Evolutionary conservation across 1,140 invertebrate genomes (phyloP).

Genomic region (Dendrolimus kikuchii): DNA sequence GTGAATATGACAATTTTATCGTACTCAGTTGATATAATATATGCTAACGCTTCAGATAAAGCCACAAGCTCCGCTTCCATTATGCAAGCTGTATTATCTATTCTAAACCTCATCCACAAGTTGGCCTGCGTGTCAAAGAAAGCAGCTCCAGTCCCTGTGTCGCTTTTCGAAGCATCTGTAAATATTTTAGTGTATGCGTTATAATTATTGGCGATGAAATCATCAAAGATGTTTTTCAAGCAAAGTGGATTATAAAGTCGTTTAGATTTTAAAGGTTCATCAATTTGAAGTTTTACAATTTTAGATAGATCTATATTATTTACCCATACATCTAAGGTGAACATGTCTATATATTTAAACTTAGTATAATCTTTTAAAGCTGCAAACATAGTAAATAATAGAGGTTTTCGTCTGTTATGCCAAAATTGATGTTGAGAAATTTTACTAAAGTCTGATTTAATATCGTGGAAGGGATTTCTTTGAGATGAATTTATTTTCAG

Average conservation of each 20-base stretch:
- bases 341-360: conserved; percentile 3
- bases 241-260: not conserved
- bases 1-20: conserved; percentile 19
- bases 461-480: not conserved
- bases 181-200: conserved; percentile 2
- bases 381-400: not conserved
- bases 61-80: conserved; percentile 6
- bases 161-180: conserved; percentile 9
- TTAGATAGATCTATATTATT: conserved; percentile 3
- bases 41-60: conserved; percentile 11
- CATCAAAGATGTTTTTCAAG: conserved; percentile 1
- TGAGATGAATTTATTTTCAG: conserved; percentile 6
- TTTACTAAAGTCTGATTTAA: not conserved
- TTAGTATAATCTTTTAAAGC: not conserved
- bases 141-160: conserved; percentile 3
- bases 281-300: conserved; percentile 1
- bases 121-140: conserved; percentile 8
- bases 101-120: not conserved
- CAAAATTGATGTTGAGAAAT: not conserved
- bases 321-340: conserved; percentile 7
- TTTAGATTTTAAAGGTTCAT: not conserved
- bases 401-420: conserved; percentile 3
- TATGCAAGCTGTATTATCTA: conserved; percentile 6
- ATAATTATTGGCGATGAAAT: conserved; percentile 8
- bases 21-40: conserved; percentile 6